phyloP scores from a whole-genome alignment of 2,888 invertebrate genomes.

The Zygogramma bicolorata region DNA sequence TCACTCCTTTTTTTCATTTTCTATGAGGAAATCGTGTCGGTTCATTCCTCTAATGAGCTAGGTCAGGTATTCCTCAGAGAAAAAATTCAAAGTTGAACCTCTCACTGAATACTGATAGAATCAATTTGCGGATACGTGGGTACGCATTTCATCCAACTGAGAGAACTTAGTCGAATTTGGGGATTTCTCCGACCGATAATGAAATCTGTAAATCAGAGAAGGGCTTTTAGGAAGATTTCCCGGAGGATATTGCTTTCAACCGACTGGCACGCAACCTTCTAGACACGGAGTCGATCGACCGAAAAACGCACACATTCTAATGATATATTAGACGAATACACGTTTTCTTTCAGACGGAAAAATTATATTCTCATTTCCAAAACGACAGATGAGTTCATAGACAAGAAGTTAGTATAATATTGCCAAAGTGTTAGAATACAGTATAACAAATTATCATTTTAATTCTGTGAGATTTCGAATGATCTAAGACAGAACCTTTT shows the following conservation, averaged over 20 bases:
- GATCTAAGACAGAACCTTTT: too few relatives aligned
- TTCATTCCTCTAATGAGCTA: too few relatives aligned
- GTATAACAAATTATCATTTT: too few relatives aligned
- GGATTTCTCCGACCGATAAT: conserved; percentile 24
- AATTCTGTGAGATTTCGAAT: too few relatives aligned
- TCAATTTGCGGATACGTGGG: neutral
- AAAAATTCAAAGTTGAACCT: neutral
- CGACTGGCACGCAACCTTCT: conserved; percentile 35
- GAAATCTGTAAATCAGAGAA: conserved; percentile 45
- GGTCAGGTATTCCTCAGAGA: too few relatives aligned
- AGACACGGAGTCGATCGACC: conserved; percentile 30
- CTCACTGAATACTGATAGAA: too few relatives aligned
- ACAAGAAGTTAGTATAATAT: neutral
- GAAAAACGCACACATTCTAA: conserved; percentile 10
- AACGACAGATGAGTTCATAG: too few relatives aligned
- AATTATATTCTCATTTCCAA: neutral
- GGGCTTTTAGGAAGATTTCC: conserved; percentile 44
- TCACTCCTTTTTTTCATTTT: too few relatives aligned
- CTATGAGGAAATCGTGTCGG: too few relatives aligned
- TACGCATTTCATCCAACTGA: neutral
- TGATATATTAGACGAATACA: neutral
- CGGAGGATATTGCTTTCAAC: conserved; percentile 36
- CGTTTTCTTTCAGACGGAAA: neutral
- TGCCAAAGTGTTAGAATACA: too few relatives aligned
- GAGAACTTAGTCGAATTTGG: conserved; percentile 1